phyloP scores from a whole-genome alignment of 2,888 invertebrate species.

The Heliconius sara region DNA sequence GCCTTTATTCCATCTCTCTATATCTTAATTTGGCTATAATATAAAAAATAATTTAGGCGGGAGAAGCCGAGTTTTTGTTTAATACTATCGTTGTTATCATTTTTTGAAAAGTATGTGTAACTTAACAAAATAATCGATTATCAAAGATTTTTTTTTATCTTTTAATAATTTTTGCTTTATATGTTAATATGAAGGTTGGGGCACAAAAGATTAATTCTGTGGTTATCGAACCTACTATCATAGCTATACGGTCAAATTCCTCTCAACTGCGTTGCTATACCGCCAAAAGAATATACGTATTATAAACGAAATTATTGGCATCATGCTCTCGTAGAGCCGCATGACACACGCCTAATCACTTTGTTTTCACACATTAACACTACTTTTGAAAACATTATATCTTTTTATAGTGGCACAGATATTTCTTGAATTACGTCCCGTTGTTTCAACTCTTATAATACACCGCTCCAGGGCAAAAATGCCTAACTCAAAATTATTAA shows the following conservation, averaged over 20 bases:
- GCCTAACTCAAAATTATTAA: not conserved
- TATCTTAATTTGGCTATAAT: too few species aligned
- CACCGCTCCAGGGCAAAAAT: not conserved
- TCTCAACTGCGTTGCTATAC: not conserved
- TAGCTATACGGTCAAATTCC: not conserved
- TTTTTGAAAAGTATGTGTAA: too few species aligned
- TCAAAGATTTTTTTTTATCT: too few species aligned
- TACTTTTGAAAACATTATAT: constrained; percentile 41
- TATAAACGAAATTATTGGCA: constrained; percentile 7
- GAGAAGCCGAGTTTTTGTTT: too few species aligned
- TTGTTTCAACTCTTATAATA: constrained; percentile 54
- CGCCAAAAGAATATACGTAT: not conserved
- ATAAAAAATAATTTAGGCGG: too few species aligned
- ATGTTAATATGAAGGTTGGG: too few species aligned
- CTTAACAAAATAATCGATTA: too few species aligned
- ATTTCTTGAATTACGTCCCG: constrained; percentile 62
- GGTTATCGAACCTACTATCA: not conserved
- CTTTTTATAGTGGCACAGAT: constrained; percentile 64
- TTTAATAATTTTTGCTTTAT: too few species aligned
- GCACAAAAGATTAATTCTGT: too few species aligned
- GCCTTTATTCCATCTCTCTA: too few species aligned
- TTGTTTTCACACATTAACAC: constrained; percentile 22
- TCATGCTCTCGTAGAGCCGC: constrained; percentile 3
- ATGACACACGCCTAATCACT: constrained; percentile 25
- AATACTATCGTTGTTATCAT: too few species aligned